A percentile compares a stretch with the other conserved stretches of the same genome.
phyloP scores from a whole-genome alignment of 2,888 invertebrate genomes.

The Trilocha varians region DNA sequence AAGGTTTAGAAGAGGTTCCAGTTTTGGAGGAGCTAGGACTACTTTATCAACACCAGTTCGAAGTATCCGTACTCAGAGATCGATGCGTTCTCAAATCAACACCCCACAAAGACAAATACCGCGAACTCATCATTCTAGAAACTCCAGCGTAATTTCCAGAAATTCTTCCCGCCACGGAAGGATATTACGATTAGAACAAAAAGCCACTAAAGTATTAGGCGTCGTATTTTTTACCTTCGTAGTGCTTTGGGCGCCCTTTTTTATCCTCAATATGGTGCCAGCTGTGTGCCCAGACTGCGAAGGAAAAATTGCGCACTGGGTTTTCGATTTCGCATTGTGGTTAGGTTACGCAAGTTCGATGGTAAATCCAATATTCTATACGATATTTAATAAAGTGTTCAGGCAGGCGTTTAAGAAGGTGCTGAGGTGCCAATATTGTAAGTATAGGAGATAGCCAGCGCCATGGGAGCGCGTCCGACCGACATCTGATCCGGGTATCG shows the following conservation, averaged over 20 bases:
- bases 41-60: constrained; percentile 70
- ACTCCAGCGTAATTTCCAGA: constrained; percentile 85
- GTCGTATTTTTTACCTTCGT: constrained; percentile 96
- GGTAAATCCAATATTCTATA: constrained; percentile 97
- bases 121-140: constrained; percentile 82
- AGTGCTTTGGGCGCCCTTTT: constrained; percentile 96
- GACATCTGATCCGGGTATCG: constrained; percentile 56
- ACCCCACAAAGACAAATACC: constrained; percentile 67
- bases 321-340: constrained; percentile 92
- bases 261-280: constrained; percentile 89
- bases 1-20: constrained; percentile 78
- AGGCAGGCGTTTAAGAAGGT: constrained; percentile 92
- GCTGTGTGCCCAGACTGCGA: constrained; percentile 88
- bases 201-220: constrained; percentile 95
- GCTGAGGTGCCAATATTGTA: constrained; percentile 82
- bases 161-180: constrained; percentile 88
- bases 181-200: constrained; percentile 91
- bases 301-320: constrained; percentile 81
- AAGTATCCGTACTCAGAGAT: constrained; percentile 47
- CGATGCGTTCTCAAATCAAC: constrained; percentile 45
- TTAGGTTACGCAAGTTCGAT: constrained; percentile 94
- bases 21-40: constrained; percentile 79
- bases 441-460: constrained; percentile 61
- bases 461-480: constrained; percentile 69
- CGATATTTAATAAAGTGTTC: constrained; percentile 95